phyloP scores from a whole-genome alignment of 2,888 invertebrate species.

The Anthoptus insignis region DNA sequence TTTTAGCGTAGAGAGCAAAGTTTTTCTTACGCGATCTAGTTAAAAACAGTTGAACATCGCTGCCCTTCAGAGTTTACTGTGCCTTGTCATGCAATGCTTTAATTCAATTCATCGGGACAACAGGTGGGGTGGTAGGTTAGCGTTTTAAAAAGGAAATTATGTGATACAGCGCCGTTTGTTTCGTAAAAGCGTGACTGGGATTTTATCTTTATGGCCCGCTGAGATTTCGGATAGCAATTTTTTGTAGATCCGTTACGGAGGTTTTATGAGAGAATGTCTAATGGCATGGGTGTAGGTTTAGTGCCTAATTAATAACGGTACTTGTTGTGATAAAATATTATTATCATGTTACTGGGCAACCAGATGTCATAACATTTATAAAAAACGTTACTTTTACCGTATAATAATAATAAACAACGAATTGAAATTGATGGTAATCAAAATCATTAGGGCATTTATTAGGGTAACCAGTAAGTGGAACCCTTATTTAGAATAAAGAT shows the following conservation, averaged over 20 bases:
- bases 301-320: slow-evolving; percentile 39
- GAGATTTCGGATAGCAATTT: slow-evolving; percentile 60
- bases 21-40: background rate
- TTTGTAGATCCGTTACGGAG: slow-evolving; percentile 31
- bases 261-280: slow-evolving; percentile 48
- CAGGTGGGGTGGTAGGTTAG: slow-evolving; percentile 64
- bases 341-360: too few relatives aligned
- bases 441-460: too few relatives aligned
- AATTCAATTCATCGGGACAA: slow-evolving; percentile 76
- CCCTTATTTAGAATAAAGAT: too few relatives aligned
- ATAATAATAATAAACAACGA: background rate
- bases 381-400: background rate
- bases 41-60: slow-evolving; percentile 27
- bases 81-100: slow-evolving; percentile 79
- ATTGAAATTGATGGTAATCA: background rate
- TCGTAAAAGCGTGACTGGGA: slow-evolving; percentile 72
- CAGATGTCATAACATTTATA: too few relatives aligned
- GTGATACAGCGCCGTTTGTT: slow-evolving; percentile 58
- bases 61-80: slow-evolving; percentile 69
- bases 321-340: background rate
- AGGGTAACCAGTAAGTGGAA: too few relatives aligned
- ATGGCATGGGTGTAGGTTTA: slow-evolving; percentile 42
- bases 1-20: background rate
- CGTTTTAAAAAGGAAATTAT: slow-evolving; percentile 55
- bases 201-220: slow-evolving; percentile 68